Base-by-base conservation (phyloP, 53 echinoderm and acorn worm species). In the Hippasteria phrygiana region DNA sequence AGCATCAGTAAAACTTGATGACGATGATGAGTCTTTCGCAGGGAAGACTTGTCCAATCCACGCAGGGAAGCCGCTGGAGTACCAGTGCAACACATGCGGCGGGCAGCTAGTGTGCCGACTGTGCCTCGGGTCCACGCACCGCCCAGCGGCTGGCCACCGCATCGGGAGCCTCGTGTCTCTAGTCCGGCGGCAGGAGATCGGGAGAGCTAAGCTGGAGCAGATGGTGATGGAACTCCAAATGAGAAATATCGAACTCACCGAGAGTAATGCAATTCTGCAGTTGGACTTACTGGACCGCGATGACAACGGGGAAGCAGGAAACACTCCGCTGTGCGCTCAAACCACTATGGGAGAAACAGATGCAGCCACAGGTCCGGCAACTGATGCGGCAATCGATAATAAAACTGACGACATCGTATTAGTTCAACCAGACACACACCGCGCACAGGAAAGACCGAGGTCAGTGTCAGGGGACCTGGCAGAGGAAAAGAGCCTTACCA, bases 41-140 rank as follows among this genome's bases (percentile, higher is more conserved):
- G 16, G 7, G 16, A 29, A 0, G 26, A 59, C 38, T 3, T 79
- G 79, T 26, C 20, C 40, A 12, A 24, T 22, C 22, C 79, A 59
- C 16, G n/a, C 34, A 1, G 79, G 79, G 9, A 79, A 79, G 41
- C 10, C 32, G 12, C 79, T 79, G 39, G 79, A 79, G 56, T 79
- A 34, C 36, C 37, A 28, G 24, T 79, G 79, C 42, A 36, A 55
- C 13, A 79, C 79, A 26, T 79, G 79, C 39, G 39, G 7, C 11
- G 79, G 59, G 26, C 27, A 79, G 56, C 55, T 79, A 38, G 41
- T 79, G 2, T 79, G 79, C 39, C 55, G 55, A 18, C 56, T 40
- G 59, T 79, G 79, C 32, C 38, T 79, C 40, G 45, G 24, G n/a
- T 56, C 79, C 13, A 35, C 22, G 40, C 79, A 79, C 56, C 79